A percentile compares a stretch with the other conserved stretches of the same genome.
phyloP scores from a whole-genome alignment of 2,888 invertebrate species.

The Agonopterix alstromeriana region DNA sequence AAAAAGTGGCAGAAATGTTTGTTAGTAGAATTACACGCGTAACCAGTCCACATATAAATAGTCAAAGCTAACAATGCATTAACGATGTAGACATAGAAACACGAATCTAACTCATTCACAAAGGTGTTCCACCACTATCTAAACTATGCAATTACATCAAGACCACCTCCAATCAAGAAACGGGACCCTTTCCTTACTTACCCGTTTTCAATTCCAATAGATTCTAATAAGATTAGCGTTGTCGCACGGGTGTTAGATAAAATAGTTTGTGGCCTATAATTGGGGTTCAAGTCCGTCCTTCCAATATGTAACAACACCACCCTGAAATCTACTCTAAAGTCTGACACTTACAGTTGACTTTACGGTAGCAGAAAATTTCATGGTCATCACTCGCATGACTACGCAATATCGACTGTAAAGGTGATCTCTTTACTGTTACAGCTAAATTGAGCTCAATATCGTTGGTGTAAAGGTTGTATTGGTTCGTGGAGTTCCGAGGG shows the following conservation, averaged over 20 bases:
- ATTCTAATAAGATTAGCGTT: constrained; percentile 73
- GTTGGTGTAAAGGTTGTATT: constrained; percentile 24
- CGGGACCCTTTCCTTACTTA: constrained; percentile 26
- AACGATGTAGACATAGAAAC: too few relatives aligned
- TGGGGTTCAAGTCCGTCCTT: constrained; percentile 53
- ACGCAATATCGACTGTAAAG: constrained; percentile 70
- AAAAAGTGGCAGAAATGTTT: too few relatives aligned
- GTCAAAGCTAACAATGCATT: too few relatives aligned
- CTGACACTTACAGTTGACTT: constrained; percentile 25
- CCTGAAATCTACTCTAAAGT: constrained; percentile 12
- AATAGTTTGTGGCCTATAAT: constrained; percentile 76
- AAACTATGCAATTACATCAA: neutral
- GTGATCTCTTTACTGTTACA: constrained; percentile 30
- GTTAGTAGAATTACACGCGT: too few relatives aligned
- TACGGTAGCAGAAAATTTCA: constrained; percentile 24
- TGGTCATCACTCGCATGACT: constrained; percentile 75
- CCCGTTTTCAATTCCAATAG: constrained; percentile 68
- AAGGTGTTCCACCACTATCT: neutral
- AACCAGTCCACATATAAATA: too few relatives aligned
- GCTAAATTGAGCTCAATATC: constrained; percentile 13
- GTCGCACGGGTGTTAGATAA: constrained; percentile 74
- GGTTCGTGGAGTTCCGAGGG: constrained; percentile 13
- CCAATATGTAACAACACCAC: constrained; percentile 26
- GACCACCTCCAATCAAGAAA: too few relatives aligned
- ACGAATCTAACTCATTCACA: neutral